These are phyloP conservation scores for Chlorops oryzae DNA, from an alignment of 1,140 invertebrate genomes.

Conservation along the genomic window DNA sequence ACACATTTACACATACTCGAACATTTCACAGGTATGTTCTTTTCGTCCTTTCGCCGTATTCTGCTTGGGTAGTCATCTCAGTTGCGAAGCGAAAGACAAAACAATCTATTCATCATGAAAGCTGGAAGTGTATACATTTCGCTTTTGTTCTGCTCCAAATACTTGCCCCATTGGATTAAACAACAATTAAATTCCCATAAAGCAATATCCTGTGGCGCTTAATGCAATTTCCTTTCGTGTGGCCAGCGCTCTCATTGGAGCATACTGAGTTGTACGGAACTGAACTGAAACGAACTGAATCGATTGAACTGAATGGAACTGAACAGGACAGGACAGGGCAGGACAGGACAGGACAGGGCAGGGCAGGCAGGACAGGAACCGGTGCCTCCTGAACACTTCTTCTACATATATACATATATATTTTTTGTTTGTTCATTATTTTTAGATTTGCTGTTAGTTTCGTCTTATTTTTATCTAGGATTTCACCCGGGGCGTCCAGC, in stretches of 20 bases:
- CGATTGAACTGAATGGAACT: not conserved
- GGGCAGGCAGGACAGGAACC: too few relatives aligned
- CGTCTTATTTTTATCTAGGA: too few relatives aligned
- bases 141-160: not conserved
- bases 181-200: slow-evolving; percentile 45
- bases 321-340: not conserved
- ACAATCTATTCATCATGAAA: not conserved
- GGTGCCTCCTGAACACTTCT: too few relatives aligned
- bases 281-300: slow-evolving; percentile 23
- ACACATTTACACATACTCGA: not conserved
- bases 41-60: not conserved
- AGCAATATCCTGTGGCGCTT: slow-evolving; percentile 43
- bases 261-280: slow-evolving; percentile 42
- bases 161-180: slow-evolving; percentile 29
- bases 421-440: too few relatives aligned
- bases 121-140: not conserved
- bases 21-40: not conserved
- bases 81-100: not conserved
- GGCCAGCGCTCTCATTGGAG: too few relatives aligned
- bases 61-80: too few relatives aligned
- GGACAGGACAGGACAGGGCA: too few relatives aligned
- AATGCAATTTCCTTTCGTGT: too few relatives aligned
- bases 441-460: too few relatives aligned
- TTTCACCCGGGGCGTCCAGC: not conserved
- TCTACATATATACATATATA: too few relatives aligned